These are phyloP conservation scores for Chaitophorus viminalis DNA, from an alignment of 2,888 invertebrate species.

Conservation along the genomic window DNA sequence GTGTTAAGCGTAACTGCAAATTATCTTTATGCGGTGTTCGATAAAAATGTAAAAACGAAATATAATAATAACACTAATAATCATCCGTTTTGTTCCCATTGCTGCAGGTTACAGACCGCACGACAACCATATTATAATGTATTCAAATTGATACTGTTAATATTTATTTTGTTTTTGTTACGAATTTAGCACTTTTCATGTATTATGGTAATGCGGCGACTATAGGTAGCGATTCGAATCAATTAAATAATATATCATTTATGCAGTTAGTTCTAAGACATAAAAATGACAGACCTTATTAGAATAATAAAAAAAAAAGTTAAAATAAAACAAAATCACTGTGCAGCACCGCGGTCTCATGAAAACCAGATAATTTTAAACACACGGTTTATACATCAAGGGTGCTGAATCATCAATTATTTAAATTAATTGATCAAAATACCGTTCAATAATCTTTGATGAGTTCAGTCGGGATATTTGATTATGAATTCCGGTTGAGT, in stretches of 20 bases:
- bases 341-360: background rate
- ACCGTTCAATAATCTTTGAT: slow-evolving; percentile 1
- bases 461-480: slow-evolving; percentile 19
- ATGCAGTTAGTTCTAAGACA: slow-evolving; percentile 4
- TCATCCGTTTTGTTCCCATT: background rate
- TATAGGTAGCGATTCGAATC: slow-evolving; percentile 1
- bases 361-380: slow-evolving; percentile 5
- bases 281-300: slow-evolving; percentile 19
- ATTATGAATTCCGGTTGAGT: slow-evolving; percentile 35
- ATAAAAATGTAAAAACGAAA: slow-evolving; percentile 1
- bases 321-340: background rate
- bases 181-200: slow-evolving; percentile 5
- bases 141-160: slow-evolving; percentile 23
- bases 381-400: slow-evolving; percentile 6
- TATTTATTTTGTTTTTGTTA: slow-evolving; percentile 8
- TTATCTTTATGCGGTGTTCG: background rate
- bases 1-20: background rate
- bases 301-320: background rate
- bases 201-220: slow-evolving; percentile 18
- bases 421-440: slow-evolving; percentile 43
- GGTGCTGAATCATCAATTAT: slow-evolving; percentile 43
- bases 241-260: slow-evolving; percentile 32
- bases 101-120: background rate
- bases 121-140: slow-evolving; percentile 4
- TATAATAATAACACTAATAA: background rate